These are phyloP conservation scores for Leptocoma aspasia DNA, from an alignment of 2,113 vertebrate genomes.

Conservation along the genomic window DNA sequence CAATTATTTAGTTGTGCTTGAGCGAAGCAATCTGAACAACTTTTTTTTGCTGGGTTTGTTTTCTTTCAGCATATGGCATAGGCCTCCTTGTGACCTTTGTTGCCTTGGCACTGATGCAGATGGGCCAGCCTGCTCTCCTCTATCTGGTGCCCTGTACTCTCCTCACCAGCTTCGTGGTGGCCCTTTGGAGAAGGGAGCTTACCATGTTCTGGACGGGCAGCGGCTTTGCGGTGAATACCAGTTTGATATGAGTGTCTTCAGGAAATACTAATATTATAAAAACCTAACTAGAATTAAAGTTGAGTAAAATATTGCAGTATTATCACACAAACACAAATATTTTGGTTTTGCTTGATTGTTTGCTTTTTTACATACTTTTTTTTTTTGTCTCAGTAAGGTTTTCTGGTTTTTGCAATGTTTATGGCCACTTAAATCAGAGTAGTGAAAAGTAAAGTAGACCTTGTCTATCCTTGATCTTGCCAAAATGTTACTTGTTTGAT, in stretches of 20 bases:
- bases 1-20: not conserved
- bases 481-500: not conserved
- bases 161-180: slow-evolving; percentile 86
- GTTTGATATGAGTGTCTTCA: slow-evolving; percentile 93
- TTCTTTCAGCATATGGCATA: slow-evolving; percentile 84
- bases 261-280: slow-evolving; percentile 73
- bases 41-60: not conserved
- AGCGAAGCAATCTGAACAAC: not conserved
- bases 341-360: not conserved
- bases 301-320: slow-evolving; percentile 79
- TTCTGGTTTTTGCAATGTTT: not conserved
- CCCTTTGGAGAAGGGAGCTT: slow-evolving; percentile 90
- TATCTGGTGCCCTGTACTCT: slow-evolving; percentile 97
- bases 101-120: slow-evolving; percentile 92
- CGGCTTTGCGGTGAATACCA: slow-evolving; percentile 99
- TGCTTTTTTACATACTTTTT: not conserved
- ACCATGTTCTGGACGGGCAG: slow-evolving; percentile 95
- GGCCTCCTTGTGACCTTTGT: slow-evolving; percentile 95
- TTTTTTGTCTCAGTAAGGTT: not conserved
- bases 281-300: slow-evolving; percentile 86
- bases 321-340: not conserved
- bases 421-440: not conserved
- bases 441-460: not conserved
- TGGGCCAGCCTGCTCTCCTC: slow-evolving; percentile 91
- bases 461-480: not conserved